Base-by-base conservation (phyloP, 2,888 invertebrate species). In the Phortica magna region DNA sequence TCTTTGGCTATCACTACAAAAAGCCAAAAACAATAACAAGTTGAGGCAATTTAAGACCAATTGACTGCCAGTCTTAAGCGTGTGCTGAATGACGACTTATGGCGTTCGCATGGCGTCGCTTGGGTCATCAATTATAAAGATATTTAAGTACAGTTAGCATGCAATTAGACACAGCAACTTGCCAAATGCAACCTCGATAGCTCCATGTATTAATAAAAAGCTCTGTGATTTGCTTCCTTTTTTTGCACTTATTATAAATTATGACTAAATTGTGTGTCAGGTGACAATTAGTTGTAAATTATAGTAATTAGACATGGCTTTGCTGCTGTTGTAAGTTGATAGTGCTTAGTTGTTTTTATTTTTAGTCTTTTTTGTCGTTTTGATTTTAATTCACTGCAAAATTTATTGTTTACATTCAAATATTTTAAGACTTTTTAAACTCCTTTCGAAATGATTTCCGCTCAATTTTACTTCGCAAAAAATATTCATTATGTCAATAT, bases 231-330 rank as follows among this genome's bases (percentile, higher is more conserved):
- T 48, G 10, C 48, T 64, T 64, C 39, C 5, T 17, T 31, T 72
- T 71, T 53, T 71, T 6, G 53, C 19, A 22, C 10, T 53, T 53
- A 10, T n/a, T 14, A 42, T 43, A 48, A 48, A 48, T 48, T 48
- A 48, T 48, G 48, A 48, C 48, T 14, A 48, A 12, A 48, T 31
- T 31, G 31, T 31, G 31, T 76, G 89, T 89, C 89, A 90, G 87
- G 89, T 90, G 89, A 90, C 89, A 90, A 89, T 89, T 89, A 88
- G 89, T 86, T 88, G 78, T 86, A 87, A 87, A 88, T 88, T 86
- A 31, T 31, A 31, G 31, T 31, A 88, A 86, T 76, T 71, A 19
- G 39, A 31, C 67, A 7, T 17, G 67, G 67, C n/a, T 67, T 67
- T 67, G n/a, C 17, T 42, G 39, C 39, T 31, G 64, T 31, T 39